Conservation (phyloP, 2,888 invertebrate species). For the Colostygia pectinataria region DNA sequence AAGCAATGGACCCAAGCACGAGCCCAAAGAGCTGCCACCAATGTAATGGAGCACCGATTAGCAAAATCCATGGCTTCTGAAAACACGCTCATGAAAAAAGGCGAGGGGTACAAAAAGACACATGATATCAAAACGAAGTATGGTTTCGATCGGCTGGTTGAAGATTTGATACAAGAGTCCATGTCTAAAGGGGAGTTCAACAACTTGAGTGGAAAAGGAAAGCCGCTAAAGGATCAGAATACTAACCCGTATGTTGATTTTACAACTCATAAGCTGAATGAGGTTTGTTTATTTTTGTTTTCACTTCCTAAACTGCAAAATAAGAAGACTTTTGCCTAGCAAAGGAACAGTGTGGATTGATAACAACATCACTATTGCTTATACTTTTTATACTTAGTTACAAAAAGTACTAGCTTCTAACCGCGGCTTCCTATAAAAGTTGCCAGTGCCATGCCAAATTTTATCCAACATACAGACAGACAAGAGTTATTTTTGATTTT, state of each 20-base stretch:
- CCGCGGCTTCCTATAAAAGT: no score
- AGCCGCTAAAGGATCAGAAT: conserved; percentile 87
- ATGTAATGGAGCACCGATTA: conserved; percentile 85
- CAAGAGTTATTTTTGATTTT: no score
- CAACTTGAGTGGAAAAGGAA: conserved; percentile 91
- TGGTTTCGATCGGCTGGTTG: conserved; percentile 93
- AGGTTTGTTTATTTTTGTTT: conserved; percentile 67
- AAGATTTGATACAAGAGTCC: conserved; percentile 95
- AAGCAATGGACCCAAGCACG: conserved; percentile 88
- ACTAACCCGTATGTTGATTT: conserved; percentile 94
- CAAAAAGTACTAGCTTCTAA: no score
- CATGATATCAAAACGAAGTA: conserved; percentile 91
- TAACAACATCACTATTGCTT: no score
- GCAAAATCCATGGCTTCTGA: conserved; percentile 85
- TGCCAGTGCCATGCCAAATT: no score
- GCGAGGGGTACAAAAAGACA: conserved; percentile 77
- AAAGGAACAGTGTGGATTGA: no score
- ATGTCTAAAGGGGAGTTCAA: conserved; percentile 95
- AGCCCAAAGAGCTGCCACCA: conserved; percentile 86
- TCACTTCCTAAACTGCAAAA: no score
- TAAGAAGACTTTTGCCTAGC: no score
- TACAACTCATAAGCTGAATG: conserved; percentile 92
- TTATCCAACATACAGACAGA: no score
- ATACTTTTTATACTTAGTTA: no score
- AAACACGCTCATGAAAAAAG: conserved; percentile 85